phyloP scores from a whole-genome alignment of 2,797 vertebrate genomes.

The Gephyroberyx darwinii region DNA sequence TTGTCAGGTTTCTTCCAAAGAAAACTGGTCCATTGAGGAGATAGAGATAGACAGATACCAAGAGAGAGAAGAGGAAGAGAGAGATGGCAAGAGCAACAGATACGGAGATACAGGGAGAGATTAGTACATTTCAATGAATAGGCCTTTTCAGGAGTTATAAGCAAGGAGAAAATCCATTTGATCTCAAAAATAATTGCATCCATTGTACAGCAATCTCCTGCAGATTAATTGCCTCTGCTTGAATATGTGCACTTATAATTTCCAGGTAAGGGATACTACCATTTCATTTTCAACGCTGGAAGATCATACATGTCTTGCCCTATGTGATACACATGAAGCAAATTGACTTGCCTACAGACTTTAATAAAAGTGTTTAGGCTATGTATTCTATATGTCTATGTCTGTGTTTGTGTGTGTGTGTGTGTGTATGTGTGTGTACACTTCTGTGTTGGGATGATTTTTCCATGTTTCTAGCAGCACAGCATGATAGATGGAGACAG shows the following conservation, averaged over 20 bases:
- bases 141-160: not conserved
- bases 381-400: constrained; percentile 5
- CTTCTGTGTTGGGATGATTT: not conserved
- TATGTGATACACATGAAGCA: constrained; percentile 19
- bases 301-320: not conserved
- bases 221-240: not conserved
- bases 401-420: not conserved
- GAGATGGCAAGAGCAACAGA: constrained; percentile 3
- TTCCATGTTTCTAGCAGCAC: constrained; percentile 5
- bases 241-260: constrained; percentile 1
- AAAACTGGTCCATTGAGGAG: not conserved
- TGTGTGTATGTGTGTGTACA: not conserved
- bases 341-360: not conserved
- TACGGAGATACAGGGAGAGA: not conserved
- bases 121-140: not conserved
- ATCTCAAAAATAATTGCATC: not conserved
- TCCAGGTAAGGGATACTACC: not conserved
- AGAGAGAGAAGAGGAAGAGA: not conserved
- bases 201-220: not conserved
- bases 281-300: constrained; percentile 2
- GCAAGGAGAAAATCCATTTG: not conserved
- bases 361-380: constrained; percentile 8
- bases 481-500: constrained; percentile 33
- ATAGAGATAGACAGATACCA: not conserved
- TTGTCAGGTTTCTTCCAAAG: not conserved